These are phyloP conservation scores for Porites lutea DNA, from an alignment of 64 coral and sea anemone genomes.

Conservation along the genomic window DNA sequence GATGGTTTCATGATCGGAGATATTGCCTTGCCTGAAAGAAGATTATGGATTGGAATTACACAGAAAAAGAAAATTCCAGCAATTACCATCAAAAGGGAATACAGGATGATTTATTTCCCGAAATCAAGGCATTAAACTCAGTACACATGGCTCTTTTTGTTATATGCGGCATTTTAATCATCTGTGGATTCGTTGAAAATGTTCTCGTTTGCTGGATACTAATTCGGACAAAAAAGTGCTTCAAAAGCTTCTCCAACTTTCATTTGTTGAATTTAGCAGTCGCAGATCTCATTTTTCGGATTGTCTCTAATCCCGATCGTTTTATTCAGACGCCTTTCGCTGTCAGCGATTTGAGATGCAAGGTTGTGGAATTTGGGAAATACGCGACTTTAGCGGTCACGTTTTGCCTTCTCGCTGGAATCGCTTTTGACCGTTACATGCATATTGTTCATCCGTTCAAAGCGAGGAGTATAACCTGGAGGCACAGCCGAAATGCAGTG, in stretches of 20 bases:
- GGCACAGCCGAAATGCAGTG: constrained; percentile 34
- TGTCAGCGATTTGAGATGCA: not conserved
- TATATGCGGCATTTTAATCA: too few species aligned
- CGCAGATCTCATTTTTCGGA: constrained; percentile 50
- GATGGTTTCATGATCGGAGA: too few species aligned
- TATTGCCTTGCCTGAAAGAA: too few species aligned
- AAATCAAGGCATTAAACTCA: too few species aligned
- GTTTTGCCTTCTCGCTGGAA: constrained; percentile 36
- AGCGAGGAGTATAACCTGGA: constrained; percentile 38
- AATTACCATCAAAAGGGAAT: too few species aligned
- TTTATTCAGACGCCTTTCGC: not conserved
- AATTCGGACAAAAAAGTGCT: constrained; percentile 4
- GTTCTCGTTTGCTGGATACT: constrained; percentile 6
- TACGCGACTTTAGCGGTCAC: constrained; percentile 31
- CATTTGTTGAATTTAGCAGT: constrained; percentile 51
- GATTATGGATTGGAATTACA: too few species aligned
- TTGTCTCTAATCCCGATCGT: not conserved
- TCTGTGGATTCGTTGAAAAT: constrained; percentile 30
- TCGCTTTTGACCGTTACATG: constrained; percentile 45
- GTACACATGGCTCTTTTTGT: too few species aligned
- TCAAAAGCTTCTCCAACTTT: constrained; percentile 44
- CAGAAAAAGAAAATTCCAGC: too few species aligned
- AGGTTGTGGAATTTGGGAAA: not conserved
- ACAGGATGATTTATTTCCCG: too few species aligned
- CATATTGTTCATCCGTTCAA: constrained; percentile 32